Evolutionary conservation across 1,140 invertebrate genomes (phyloP).

Genomic region (Drosophila tani): DNA sequence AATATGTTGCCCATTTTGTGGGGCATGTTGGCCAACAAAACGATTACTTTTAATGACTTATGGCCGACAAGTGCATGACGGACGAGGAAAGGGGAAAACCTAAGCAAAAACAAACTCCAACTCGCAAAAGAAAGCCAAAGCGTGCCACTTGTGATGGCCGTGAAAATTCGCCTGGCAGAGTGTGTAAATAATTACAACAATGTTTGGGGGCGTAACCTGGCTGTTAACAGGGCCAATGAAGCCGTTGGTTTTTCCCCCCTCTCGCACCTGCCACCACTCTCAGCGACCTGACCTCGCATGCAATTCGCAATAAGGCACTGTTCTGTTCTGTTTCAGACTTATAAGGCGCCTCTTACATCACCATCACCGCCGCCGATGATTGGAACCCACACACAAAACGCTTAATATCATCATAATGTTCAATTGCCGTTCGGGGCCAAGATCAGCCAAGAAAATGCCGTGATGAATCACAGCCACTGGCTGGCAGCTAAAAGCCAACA

Average conservation of each 20-base stretch:
- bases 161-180: slow-evolving; percentile 60
- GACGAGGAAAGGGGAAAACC: slow-evolving; percentile 3
- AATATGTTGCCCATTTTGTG: slow-evolving; percentile 71
- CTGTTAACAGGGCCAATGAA: slow-evolving; percentile 68
- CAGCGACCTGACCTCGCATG: slow-evolving; percentile 68
- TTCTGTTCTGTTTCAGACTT: slow-evolving; percentile 33
- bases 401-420: slow-evolving; percentile 16
- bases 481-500: slow-evolving; percentile 35
- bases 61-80: slow-evolving; percentile 77
- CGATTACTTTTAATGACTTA: slow-evolving; percentile 83
- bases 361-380: slow-evolving; percentile 25
- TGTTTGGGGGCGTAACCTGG: slow-evolving; percentile 27
- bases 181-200: slow-evolving; percentile 59
- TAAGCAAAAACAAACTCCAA: slow-evolving; percentile 16
- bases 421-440: slow-evolving; percentile 55
- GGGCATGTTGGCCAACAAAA: slow-evolving; percentile 79
- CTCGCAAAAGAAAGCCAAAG: slow-evolving; percentile 30
- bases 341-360: slow-evolving; percentile 68
- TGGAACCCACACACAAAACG: slow-evolving; percentile 33
- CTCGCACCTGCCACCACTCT: slow-evolving; percentile 19
- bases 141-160: slow-evolving; percentile 65
- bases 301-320: slow-evolving; percentile 33
- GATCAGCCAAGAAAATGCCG: slow-evolving; percentile 45
- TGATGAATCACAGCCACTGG: slow-evolving; percentile 41
- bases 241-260: slow-evolving; percentile 36